Evolutionary conservation across 2,797 vertebrate genomes (phyloP), one percentile per base, ranked within the genome.

Genomic region (Amblyraja radiata): DNA sequence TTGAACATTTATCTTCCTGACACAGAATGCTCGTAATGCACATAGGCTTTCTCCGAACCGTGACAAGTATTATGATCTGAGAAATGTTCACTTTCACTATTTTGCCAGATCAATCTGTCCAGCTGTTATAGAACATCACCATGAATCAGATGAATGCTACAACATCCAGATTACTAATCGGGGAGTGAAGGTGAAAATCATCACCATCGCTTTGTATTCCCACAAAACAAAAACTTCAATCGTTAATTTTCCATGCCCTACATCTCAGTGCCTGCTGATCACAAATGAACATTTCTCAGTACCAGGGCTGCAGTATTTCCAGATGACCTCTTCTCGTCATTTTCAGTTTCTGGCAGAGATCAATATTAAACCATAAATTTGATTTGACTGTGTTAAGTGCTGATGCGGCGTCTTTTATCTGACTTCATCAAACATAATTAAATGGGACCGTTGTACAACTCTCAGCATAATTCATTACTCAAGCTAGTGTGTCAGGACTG

Each of bases 351-450:
- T 83, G n/a, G 21, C 23, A 83, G 23, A 58, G 13, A 83, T 83
- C 46, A 11, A 25, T 28, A 11, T 61, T 58, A 36, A 58, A 83
- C 46, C 23, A 58, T 83, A 83, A 58, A 61, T 83, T 83, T 46
- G 58, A 83, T 58, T 58, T 58, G 46, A 58, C 80, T 25, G 4
- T 83, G 46, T 54, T 83, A 83, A 28, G 0, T 83, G 46, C 46
- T 58, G 36, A 79, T 39, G 80, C 21, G 11, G 46, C 80, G 18
- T 83, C 32, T 83, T 83, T 83, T 83, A 83, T 54, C 9, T 58
- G 32, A 79, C 78, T 83, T 83, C 80, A 83, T 58, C 28, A 83
- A 83, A 83, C 23, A 83, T 58, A 83, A 83, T 58, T 58, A 83
- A 83, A 58, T 83, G 21, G 13, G 80, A 11, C 54, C 6, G 23